These are phyloP conservation scores for Rhynchophorus ferrugineus DNA, from an alignment of 1,140 invertebrate genomes.

Conservation along the genomic window DNA sequence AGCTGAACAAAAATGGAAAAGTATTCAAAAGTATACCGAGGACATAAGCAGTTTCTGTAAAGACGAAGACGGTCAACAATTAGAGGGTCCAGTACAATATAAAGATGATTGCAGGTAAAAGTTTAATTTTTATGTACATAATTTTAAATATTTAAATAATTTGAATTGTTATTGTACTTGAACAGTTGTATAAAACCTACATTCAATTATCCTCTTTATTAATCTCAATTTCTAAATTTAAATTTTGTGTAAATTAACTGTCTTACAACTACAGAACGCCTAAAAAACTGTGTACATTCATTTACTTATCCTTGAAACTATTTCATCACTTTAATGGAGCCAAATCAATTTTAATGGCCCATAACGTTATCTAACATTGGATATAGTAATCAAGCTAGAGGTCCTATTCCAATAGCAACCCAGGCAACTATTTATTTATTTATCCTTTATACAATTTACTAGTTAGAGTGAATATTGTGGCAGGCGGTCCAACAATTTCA, in stretches of 20 bases:
- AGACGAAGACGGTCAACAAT: background rate
- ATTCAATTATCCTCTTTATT: background rate
- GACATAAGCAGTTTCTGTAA: background rate
- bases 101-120: background rate
- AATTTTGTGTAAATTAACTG: background rate
- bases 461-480: no score
- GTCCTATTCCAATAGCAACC: no score
- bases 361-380: no score
- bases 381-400: no score
- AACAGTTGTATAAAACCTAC: background rate
- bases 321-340: no score
- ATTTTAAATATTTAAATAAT: background rate
- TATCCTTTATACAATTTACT: no score
- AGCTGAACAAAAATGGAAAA: no score
- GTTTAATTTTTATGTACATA: background rate
- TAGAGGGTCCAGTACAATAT: background rate
- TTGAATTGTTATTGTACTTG: background rate
- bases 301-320: background rate
- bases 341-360: no score
- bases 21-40: no score
- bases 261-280: background rate
- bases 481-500: no score
- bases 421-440: no score
- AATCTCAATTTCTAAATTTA: background rate
- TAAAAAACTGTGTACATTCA: background rate